Percentiles rank a stretch among this genome's conserved stretches.
Evolutionary conservation across 2,797 vertebrate genomes (phyloP).

Genomic region (Hoplostethus mediterraneus): DNA sequence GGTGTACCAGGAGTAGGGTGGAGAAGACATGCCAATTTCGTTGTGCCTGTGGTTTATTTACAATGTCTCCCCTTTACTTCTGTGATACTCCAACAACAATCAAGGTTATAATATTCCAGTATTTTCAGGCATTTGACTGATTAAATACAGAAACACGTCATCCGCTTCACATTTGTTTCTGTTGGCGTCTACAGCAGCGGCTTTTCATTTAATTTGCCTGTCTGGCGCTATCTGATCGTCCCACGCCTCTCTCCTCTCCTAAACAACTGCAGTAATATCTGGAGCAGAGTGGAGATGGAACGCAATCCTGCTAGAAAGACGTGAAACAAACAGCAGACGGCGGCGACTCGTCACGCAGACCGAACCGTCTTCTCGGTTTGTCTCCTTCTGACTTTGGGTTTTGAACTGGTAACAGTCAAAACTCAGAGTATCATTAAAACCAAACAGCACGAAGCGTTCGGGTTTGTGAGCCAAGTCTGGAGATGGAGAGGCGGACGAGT

Average conservation of each 20-base stretch:
- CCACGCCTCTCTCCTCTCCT: conserved; percentile 33
- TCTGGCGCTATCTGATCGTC: conserved; percentile 28
- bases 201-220: conserved; percentile 36
- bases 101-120: conserved; percentile 3
- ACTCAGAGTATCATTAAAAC: conserved; percentile 44
- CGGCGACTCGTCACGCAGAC: conserved; percentile 3
- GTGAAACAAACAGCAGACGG: conserved; percentile 12
- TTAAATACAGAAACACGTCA: conserved; percentile 14
- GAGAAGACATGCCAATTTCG: not conserved
- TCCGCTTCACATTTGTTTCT: conserved; percentile 27
- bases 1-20: not conserved
- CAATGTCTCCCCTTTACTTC: not conserved
- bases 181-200: conserved; percentile 4
- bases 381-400: conserved; percentile 8
- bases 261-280: conserved; percentile 32
- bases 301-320: conserved; percentile 14
- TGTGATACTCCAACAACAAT: conserved; percentile 4
- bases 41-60: conserved; percentile 1
- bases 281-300: conserved; percentile 27
- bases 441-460: conserved; percentile 47
- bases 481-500: conserved; percentile 64
- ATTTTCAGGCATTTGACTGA: conserved; percentile 4
- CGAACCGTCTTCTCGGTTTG: not conserved
- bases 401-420: conserved; percentile 38
- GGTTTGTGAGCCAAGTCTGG: conserved; percentile 52